Conservation (phyloP, 2,888 invertebrate species). For the Celastrina argiolus region DNA sequence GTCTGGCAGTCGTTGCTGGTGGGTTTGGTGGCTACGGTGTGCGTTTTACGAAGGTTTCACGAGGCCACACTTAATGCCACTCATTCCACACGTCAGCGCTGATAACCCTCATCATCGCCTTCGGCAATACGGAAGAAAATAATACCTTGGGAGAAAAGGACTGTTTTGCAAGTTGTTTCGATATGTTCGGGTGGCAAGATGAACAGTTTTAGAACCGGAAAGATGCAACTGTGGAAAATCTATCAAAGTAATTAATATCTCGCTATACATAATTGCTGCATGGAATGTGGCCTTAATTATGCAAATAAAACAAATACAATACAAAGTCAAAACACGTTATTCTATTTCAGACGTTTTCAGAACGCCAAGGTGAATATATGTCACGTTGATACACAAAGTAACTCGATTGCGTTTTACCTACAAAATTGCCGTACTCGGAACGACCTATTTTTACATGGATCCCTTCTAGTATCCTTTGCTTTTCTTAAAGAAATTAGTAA, state of each 20-base stretch:
- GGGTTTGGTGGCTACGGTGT: no score
- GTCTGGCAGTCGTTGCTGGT: no score
- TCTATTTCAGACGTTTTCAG: conserved; percentile 13
- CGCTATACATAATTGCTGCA: background rate
- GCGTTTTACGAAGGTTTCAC: no score
- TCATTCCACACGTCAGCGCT: no score
- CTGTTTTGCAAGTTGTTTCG: no score
- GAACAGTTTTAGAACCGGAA: background rate
- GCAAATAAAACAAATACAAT: conserved; percentile 6
- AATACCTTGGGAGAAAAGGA: no score
- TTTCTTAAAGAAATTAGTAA: no score
- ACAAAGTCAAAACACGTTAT: conserved; percentile 7
- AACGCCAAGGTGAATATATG: background rate
- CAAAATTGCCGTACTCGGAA: background rate
- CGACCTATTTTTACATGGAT: background rate
- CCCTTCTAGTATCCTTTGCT: no score
- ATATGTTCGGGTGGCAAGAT: background rate
- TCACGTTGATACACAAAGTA: background rate
- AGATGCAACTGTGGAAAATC: background rate
- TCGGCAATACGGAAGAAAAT: no score
- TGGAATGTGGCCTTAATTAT: background rate
- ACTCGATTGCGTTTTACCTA: background rate
- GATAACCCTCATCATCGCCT: no score
- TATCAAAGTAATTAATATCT: conserved; percentile 19
- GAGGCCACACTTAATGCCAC: no score